These are phyloP conservation scores for Trichosurus vulpecula DNA, from an alignment of 2,797 vertebrate species.

Conservation along the genomic window DNA sequence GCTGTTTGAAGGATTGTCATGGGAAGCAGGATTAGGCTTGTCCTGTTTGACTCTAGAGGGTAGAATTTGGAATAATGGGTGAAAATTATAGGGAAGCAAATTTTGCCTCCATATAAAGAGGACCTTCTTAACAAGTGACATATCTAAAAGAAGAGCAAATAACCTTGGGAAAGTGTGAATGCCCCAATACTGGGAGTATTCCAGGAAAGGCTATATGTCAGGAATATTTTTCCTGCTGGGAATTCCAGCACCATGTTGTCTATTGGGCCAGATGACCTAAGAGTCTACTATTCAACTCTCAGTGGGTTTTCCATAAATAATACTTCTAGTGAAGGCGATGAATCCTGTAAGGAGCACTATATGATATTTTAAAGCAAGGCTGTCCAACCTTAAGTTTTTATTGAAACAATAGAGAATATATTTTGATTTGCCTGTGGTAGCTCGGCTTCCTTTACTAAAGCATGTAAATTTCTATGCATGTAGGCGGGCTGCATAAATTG, in stretches of 20 bases:
- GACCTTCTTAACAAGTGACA: neutral
- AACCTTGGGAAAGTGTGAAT: neutral
- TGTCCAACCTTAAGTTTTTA: too few species aligned
- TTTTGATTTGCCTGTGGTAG: too few species aligned
- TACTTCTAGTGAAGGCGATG: neutral
- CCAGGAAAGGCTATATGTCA: neutral
- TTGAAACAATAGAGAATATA: too few species aligned
- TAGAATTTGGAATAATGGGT: neutral
- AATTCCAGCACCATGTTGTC: neutral
- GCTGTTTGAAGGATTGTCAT: neutral
- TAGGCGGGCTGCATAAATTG: too few species aligned
- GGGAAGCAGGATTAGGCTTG: neutral
- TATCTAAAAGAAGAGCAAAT: neutral
- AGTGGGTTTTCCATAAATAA: neutral
- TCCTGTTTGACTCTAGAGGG: neutral
- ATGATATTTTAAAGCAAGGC: too few species aligned
- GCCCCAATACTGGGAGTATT: neutral
- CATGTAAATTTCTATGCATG: too few species aligned
- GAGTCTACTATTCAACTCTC: neutral
- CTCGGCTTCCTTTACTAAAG: too few species aligned
- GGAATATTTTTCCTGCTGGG: neutral
- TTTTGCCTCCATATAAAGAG: neutral
- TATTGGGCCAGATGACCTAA: neutral
- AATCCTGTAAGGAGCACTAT: slow-evolving; percentile 3
- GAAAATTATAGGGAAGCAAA: neutral